These are phyloP conservation scores for Omphaloscelis lunosa DNA, from an alignment of 2,888 invertebrate species.

Conservation along the genomic window DNA sequence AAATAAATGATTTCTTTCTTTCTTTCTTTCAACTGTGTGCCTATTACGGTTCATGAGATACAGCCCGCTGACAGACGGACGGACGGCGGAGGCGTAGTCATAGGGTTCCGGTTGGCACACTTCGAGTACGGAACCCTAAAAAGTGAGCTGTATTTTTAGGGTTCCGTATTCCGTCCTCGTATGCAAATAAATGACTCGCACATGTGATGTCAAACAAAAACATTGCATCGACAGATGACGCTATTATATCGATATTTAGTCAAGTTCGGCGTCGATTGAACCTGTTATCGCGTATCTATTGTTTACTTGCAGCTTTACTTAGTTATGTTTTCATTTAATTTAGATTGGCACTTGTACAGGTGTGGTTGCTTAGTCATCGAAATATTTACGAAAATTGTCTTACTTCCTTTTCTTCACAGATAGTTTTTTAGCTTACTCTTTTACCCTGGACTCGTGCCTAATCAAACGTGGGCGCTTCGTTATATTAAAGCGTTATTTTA, in stretches of 20 bases:
- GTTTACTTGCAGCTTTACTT: neutral
- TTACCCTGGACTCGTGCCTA: neutral
- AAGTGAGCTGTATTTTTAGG: too few species aligned
- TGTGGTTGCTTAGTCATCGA: neutral
- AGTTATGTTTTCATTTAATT: conserved; percentile 23
- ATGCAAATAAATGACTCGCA: neutral
- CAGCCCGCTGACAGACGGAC: too few species aligned
- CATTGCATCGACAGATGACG: conserved; percentile 1
- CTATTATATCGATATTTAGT: conserved; percentile 26
- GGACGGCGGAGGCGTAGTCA: too few species aligned
- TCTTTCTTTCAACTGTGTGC: too few species aligned
- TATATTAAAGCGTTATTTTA: neutral
- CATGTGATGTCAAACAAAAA: conserved; percentile 13
- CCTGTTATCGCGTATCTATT: conserved; percentile 27
- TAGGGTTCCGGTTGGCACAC: too few species aligned
- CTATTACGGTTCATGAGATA: too few species aligned
- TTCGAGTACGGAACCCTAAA: too few species aligned
- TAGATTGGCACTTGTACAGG: neutral
- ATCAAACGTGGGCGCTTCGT: neutral
- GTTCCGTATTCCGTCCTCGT: too few species aligned
- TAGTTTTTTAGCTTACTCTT: neutral
- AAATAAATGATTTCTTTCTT: too few species aligned
- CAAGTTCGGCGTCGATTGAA: conserved; percentile 20
- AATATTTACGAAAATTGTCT: neutral
- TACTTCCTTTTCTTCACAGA: neutral